Percentiles rank a stretch among this genome's conserved stretches.
Conservation (phyloP, 2,113 vertebrate species). For the Varanus salvator region DNA sequence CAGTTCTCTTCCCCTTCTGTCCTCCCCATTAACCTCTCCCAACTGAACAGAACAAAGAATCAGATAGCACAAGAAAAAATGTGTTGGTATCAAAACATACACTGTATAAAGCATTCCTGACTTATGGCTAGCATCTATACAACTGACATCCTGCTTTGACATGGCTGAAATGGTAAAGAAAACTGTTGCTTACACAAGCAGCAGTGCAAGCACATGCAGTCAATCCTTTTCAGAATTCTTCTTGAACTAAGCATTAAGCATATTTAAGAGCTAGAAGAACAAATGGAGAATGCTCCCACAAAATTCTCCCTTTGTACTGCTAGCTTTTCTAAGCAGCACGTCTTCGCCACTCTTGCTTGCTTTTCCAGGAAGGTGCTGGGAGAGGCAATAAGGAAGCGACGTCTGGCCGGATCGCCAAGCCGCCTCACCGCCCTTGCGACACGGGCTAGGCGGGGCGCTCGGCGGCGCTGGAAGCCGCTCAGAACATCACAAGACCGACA, state of each 20-base stretch:
- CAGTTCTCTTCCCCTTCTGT: too few species aligned
- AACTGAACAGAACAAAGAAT: not conserved
- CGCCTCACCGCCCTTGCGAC: not conserved
- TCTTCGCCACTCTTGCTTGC: not conserved
- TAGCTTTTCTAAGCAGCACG: not conserved
- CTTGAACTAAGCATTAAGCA: not conserved
- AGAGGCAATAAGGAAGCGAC: not conserved
- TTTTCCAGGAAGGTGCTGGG: constrained; percentile 1
- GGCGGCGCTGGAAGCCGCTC: not conserved
- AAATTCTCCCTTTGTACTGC: not conserved
- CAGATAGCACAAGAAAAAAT: not conserved
- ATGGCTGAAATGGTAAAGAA: not conserved
- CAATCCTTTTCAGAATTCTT: not conserved
- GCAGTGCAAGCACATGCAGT: not conserved
- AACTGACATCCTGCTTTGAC: too few species aligned
- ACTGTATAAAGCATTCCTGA: too few species aligned
- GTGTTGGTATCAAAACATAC: too few species aligned
- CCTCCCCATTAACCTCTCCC: too few species aligned
- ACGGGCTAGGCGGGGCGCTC: not conserved
- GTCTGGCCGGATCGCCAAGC: not conserved
- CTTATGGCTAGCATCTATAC: too few species aligned
- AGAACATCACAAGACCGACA: constrained; percentile 8
- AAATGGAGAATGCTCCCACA: not conserved
- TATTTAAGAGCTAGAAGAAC: not conserved
- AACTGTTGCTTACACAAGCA: not conserved